Base-by-base conservation (phyloP, 2,113 vertebrate genomes). In the Ivindomyrus marchei region DNA sequence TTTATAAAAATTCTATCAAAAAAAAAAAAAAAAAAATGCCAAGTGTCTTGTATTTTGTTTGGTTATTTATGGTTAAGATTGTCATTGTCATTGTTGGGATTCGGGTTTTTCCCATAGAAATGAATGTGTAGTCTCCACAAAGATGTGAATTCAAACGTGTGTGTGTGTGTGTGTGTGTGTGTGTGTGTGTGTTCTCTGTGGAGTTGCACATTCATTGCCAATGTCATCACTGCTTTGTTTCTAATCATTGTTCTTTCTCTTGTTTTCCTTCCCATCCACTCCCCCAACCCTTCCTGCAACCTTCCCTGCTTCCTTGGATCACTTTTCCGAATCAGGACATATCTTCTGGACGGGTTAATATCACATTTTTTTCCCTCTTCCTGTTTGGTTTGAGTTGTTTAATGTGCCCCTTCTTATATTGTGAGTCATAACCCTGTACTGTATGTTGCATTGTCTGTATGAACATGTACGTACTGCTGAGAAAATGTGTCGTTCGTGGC, bases 261-360 rank as follows among this genome's bases (percentile, higher is more conserved):
- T 85, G 50, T 89, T 83, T 58, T 53, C 46, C 80, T 58, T 80
- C 27, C 77, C 11, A 90, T 87, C 53, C 77, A 83, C 56, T 90
- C 2, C 91, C 53, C 62, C 27, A 39, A 53, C 86, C 74, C n/a
- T 88, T 45, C 89, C 84, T 74, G 27, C 91, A 91, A 46, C 92
- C 89, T 92, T 39, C 45, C 88, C 94, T 93, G 93, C 94, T 91
- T 93, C 91, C 93, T 94, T 94, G 94, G 88, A 93, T 97, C 92
- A 91, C 70, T 91, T 94, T 90, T 93, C 91, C 93, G 93, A 91
- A 93, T 93, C 97, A 99, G 98, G 96, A 99, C 98, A n/a, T 99
- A 99, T 91, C 98, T 99, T 93, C 98, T 99, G 94, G 98, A 99
- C 94, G 98, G 98, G 98, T 99, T 94, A 99, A 96, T 99, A 98